These are phyloP conservation scores for Poeciliopsis occidentalis DNA, from an alignment of 2,113 vertebrate species.

Conservation along the genomic window DNA sequence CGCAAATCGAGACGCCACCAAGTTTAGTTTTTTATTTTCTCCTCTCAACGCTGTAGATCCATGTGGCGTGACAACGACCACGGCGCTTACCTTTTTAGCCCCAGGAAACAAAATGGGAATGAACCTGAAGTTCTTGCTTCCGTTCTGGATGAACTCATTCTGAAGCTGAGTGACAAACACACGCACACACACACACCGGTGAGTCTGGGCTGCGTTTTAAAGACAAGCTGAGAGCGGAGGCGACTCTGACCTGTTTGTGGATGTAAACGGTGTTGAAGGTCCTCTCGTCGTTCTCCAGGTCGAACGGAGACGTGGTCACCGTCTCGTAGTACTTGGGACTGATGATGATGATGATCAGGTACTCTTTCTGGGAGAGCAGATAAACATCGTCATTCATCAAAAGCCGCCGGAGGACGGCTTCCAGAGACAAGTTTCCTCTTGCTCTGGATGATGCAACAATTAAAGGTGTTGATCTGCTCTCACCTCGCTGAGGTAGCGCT, in stretches of 20 bases:
- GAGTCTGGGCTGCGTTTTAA: background rate
- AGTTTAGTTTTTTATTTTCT: background rate
- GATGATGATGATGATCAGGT: constrained; percentile 85
- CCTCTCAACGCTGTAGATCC: no score
- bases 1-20: background rate
- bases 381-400: background rate
- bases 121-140: constrained; percentile 85
- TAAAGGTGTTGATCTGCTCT: background rate
- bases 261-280: constrained; percentile 84
- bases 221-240: background rate
- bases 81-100: constrained; percentile 74
- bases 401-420: background rate
- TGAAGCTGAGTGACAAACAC: constrained; percentile 71
- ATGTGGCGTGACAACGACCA: no score
- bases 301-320: constrained; percentile 68
- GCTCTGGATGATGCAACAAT: background rate
- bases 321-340: constrained; percentile 84
- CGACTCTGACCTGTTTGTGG: constrained; percentile 73
- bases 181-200: background rate
- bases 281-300: constrained; percentile 78
- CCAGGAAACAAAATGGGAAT: constrained; percentile 84
- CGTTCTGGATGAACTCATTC: constrained; percentile 85
- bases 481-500: constrained; percentile 83
- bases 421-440: background rate
- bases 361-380: constrained; percentile 76